Base-by-base conservation (phyloP, 1,140 invertebrate genomes). In the Triops cancriformis region DNA sequence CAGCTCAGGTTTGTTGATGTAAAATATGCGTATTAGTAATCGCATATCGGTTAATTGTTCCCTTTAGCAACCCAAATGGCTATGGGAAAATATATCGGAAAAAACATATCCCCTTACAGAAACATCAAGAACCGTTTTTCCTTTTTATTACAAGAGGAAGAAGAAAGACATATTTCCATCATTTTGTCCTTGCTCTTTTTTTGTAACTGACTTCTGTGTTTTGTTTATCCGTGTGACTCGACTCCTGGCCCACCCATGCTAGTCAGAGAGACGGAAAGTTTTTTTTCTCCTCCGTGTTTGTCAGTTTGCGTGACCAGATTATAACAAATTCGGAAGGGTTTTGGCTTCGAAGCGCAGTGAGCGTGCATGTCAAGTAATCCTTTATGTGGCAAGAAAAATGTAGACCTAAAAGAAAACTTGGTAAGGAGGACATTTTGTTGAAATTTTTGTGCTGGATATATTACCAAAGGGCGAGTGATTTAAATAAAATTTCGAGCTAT, bases 401-500 rank as follows among this genome's bases (percentile, higher is more conserved):
- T 64, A 64, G 51, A 64, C 51, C 51, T 18, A 64, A 23, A 64
- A 23, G 23, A 23, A n/a, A 18, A 23, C 51, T 64, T 6, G 31
- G 7, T 37, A 64, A n/a, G 51, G 51, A 64, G 14, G 51, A 18
- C 51, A 14, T 64, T 64, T 64, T 64, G 51, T 64, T 64, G 51
- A 64, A 37, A 37, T 37, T 64, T 23, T 64, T 64, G 51, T 64
- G 51, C 51, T 64, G 51, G 51, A 64, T 64, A 64, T 64, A 64
- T 14, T 64, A 64, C 51, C 51, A 64, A 64, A 64, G 14, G 51
- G 51, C 51, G 51, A 64, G 51, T 64, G 51, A 64, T 64, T 64
- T 64, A 64, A 64, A 64, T 64, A 64, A 64, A 64, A 64, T 64
- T 64, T 64, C 51, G 51, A 64, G 51, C 23, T 64, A 64, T 64